These are phyloP conservation scores for Mesoligia furuncula DNA, from an alignment of 2,888 invertebrate species.

Conservation along the genomic window DNA sequence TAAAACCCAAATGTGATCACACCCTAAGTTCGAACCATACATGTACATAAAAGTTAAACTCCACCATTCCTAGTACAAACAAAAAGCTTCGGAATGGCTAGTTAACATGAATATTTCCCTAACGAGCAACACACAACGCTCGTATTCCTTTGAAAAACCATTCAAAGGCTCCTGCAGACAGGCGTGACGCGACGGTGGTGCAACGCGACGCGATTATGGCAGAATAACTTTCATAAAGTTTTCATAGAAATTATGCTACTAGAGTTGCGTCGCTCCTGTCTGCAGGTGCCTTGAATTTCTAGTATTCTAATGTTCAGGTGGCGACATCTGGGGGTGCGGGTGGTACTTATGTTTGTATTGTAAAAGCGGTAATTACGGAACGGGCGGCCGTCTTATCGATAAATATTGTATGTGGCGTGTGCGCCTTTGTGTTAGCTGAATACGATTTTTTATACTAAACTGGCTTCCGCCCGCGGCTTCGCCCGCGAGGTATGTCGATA, in stretches of 20 bases:
- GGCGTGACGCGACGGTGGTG: background rate
- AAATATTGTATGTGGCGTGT: slow-evolving; percentile 35
- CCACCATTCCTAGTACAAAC: slow-evolving; percentile 7
- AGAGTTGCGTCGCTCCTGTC: too few species aligned
- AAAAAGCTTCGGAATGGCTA: slow-evolving; percentile 42
- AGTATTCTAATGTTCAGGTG: slow-evolving; percentile 38
- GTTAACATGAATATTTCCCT: slow-evolving; percentile 49
- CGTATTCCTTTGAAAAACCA: slow-evolving; percentile 36
- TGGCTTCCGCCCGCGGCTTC: too few species aligned
- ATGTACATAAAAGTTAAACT: slow-evolving; percentile 12
- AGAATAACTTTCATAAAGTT: background rate
- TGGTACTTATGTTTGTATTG: slow-evolving; percentile 37
- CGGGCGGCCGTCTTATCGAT: slow-evolving; percentile 59
- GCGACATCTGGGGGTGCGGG: slow-evolving; percentile 52
- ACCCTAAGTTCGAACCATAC: slow-evolving; percentile 14
- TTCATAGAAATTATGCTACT: background rate
- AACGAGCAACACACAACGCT: slow-evolving; percentile 43
- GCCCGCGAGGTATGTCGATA: too few species aligned
- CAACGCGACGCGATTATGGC: background rate
- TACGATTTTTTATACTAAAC: background rate
- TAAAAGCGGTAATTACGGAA: slow-evolving; percentile 64
- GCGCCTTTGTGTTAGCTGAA: slow-evolving; percentile 16
- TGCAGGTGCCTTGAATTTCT: slow-evolving; percentile 20
- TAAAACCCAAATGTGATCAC: background rate
- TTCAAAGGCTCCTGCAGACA: background rate